A percentile compares a stretch with the other conserved stretches of the same genome.
These are phyloP conservation scores for Corythornis cristatus DNA, from an alignment of 2,113 vertebrate genomes.

Conservation along the genomic window DNA sequence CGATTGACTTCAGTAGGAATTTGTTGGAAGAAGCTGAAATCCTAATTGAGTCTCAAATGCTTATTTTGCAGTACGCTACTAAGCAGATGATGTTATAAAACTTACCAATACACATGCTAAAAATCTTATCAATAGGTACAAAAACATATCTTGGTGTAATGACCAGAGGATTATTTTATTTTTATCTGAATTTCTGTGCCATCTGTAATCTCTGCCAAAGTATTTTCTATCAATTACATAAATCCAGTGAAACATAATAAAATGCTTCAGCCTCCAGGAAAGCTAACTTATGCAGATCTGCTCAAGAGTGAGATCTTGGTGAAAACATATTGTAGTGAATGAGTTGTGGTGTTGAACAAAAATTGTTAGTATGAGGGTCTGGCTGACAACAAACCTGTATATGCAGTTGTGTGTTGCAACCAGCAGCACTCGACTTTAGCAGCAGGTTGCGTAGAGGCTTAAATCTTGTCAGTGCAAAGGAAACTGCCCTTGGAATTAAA, in stretches of 20 bases:
- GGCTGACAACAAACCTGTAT: not conserved
- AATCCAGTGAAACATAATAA: not conserved
- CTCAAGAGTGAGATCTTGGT: not conserved
- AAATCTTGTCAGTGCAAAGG: not conserved
- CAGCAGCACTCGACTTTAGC: not conserved
- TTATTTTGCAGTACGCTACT: not conserved
- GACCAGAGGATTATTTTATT: not conserved
- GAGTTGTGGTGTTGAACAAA: not conserved
- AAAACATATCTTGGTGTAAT: not conserved
- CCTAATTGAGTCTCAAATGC: not conserved
- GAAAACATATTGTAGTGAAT: not conserved
- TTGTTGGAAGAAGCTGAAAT: not conserved
- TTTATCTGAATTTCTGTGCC: not conserved
- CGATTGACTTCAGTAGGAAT: not conserved
- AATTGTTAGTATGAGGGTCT: fast-evolving
- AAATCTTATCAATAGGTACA: not conserved
- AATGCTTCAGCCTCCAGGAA: not conserved
- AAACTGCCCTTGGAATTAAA: not conserved
- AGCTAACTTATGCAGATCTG: not conserved
- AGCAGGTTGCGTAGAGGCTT: not conserved
- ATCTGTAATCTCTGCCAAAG: not conserved
- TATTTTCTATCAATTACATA: not conserved
- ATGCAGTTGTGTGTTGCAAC: not conserved
- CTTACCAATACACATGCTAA: not conserved
- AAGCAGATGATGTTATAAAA: not conserved